These are phyloP conservation scores for Actinemys pallida DNA, from an alignment of 2,113 vertebrate genomes.

Conservation along the genomic window DNA sequence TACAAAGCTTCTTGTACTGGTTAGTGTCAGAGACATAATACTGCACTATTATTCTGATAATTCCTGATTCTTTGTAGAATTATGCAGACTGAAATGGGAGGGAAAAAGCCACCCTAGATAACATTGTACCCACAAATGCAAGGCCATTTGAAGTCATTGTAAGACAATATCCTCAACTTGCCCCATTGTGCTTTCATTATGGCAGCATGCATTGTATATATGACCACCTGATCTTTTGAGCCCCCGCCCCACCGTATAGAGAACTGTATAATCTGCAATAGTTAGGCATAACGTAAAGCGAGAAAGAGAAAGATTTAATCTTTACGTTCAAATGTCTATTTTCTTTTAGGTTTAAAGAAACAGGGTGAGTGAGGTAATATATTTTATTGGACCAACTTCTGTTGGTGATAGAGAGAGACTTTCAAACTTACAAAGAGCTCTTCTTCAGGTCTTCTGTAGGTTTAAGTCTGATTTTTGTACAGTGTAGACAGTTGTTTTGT, in stretches of 20 bases:
- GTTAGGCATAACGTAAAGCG: not conserved
- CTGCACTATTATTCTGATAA: not conserved
- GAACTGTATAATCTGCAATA: not conserved
- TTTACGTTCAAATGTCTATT: not conserved
- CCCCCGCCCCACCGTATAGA: not conserved
- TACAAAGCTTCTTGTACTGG: not conserved
- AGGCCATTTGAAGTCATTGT: not conserved
- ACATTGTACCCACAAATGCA: rapidly evolving
- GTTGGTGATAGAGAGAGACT: not conserved
- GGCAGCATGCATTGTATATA: not conserved
- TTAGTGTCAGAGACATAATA: not conserved
- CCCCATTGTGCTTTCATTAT: not conserved
- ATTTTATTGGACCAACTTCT: not conserved
- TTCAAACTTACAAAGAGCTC: not conserved
- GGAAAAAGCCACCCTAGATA: not conserved
- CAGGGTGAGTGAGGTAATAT: not conserved
- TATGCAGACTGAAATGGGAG: not conserved
- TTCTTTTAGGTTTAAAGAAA: not conserved
- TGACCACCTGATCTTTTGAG: not conserved
- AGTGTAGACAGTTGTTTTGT: not conserved
- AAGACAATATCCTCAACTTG: not conserved
- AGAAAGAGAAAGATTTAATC: not conserved
- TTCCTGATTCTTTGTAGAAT: not conserved
- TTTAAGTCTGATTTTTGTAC: not conserved
- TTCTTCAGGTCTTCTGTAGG: not conserved